Percentiles rank a stretch among this genome's conserved stretches.
Evolutionary conservation across 2,113 vertebrate species (phyloP).

Genomic region (Gymnobelideus leadbeateri): DNA sequence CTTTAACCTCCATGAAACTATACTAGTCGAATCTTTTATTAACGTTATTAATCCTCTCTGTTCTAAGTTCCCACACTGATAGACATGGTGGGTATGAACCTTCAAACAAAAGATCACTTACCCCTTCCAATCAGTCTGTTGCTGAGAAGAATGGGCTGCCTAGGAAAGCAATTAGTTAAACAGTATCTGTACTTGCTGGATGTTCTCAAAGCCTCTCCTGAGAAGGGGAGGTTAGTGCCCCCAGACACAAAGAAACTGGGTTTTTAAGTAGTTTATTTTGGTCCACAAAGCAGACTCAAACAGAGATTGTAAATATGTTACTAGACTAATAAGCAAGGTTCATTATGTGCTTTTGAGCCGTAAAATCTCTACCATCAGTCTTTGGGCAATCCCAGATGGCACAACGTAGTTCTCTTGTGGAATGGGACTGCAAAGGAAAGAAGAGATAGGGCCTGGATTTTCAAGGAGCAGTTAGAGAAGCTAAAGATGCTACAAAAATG

Average conservation of each 20-base stretch:
- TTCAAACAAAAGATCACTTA: not conserved
- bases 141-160: not conserved
- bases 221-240: not conserved
- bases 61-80: not conserved
- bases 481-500: not conserved
- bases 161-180: not conserved
- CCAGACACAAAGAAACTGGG: not conserved
- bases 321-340: not conserved
- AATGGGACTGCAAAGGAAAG: not conserved
- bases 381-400: not conserved
- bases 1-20: not conserved
- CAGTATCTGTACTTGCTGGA: not conserved
- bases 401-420: not conserved
- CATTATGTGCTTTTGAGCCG: not conserved
- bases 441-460: not conserved
- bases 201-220: not conserved
- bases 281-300: not conserved
- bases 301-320: not conserved
- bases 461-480: not conserved
- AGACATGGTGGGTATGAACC: not conserved
- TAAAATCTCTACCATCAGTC: not conserved
- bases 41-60: not conserved
- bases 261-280: not conserved
- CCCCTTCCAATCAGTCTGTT: not conserved
- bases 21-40: not conserved